Evolutionary conservation across 2,113 vertebrate genomes (phyloP).

Genomic region (Hippocampus comes): DNA sequence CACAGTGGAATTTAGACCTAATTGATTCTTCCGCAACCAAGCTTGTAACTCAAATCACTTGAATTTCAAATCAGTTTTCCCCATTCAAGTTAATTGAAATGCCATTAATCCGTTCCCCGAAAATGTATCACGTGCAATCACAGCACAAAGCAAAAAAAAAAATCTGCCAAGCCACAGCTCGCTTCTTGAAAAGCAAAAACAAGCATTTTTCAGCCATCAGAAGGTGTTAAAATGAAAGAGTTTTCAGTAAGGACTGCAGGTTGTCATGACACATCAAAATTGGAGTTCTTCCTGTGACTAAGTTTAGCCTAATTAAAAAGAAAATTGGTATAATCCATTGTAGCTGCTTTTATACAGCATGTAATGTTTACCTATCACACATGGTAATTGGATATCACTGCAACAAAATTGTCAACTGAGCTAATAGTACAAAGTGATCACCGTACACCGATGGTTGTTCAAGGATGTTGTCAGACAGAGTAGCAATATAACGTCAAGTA

Average conservation of each 20-base stretch:
- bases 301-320: background rate
- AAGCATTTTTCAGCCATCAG: no score
- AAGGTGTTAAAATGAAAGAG: no score
- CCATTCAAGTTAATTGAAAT: background rate
- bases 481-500: background rate
- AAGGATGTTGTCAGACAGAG: background rate
- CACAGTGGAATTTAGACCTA: background rate
- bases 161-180: no score
- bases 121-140: no score
- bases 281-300: background rate
- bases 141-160: no score
- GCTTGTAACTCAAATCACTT: background rate
- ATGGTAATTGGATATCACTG: background rate
- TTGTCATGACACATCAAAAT: background rate
- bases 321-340: background rate
- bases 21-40: background rate
- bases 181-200: no score
- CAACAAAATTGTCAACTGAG: background rate
- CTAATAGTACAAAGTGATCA: background rate
- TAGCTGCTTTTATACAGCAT: background rate
- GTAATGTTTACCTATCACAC: background rate
- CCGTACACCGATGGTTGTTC: background rate
- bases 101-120: background rate
- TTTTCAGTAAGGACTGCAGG: background rate
- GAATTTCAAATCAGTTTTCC: background rate